These are phyloP conservation scores for Aselliscus stoliczkanus DNA, from an alignment of 2,797 vertebrate genomes.

Conservation along the genomic window DNA sequence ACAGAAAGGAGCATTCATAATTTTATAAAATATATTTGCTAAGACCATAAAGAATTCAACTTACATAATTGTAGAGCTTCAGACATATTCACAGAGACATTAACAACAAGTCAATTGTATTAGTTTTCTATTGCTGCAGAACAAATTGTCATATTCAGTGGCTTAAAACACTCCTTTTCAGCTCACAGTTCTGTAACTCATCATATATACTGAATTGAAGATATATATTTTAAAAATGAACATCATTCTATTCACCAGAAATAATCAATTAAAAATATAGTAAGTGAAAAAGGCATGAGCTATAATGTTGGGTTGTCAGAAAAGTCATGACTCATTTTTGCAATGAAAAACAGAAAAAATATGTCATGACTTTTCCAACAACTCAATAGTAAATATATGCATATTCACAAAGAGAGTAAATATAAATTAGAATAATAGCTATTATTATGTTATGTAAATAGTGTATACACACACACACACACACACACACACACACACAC, in stretches of 20 bases:
- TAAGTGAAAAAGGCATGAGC: neutral
- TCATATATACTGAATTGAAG: neutral
- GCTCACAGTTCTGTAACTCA: neutral
- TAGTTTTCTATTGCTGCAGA: neutral
- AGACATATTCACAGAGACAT: neutral
- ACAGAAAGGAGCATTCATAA: neutral
- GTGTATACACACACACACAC: neutral
- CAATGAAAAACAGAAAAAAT: too few relatives aligned
- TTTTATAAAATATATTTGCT: neutral
- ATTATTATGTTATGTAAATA: neutral
- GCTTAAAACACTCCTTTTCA: neutral
- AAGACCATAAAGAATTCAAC: neutral
- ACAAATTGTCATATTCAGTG: neutral
- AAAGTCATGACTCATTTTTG: too few relatives aligned
- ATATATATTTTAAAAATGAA: neutral
- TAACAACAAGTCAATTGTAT: neutral
- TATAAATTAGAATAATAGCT: neutral
- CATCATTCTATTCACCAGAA: neutral
- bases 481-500: neutral
- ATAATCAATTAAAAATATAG: neutral
- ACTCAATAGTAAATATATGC: neutral
- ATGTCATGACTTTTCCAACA: too few relatives aligned
- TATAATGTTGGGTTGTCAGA: too few relatives aligned
- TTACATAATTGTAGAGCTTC: neutral
- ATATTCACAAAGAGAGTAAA: neutral